Percentiles rank a stretch among this genome's conserved stretches.
Conservation (phyloP, 2,797 vertebrate genomes). For the Micropoecilia bifurca region DNA sequence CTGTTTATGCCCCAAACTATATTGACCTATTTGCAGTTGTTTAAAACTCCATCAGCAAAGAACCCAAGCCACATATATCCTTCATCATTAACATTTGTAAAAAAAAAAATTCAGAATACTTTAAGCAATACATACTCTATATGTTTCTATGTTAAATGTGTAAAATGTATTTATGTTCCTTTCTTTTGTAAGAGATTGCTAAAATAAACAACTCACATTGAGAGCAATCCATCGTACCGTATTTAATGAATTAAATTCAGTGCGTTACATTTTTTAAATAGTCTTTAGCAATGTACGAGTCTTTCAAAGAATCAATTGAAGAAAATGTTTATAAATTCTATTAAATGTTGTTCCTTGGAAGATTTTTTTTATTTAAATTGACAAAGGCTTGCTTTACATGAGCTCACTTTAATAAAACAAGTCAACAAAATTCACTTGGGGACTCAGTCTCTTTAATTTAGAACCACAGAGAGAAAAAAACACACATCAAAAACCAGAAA, state of each 20-base stretch:
- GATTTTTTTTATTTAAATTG: background rate
- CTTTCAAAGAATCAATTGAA: background rate
- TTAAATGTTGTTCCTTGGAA: background rate
- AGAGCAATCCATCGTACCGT: background rate
- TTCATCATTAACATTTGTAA: background rate
- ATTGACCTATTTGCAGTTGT: background rate
- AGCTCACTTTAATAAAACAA: conserved; percentile 24
- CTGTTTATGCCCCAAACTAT: background rate
- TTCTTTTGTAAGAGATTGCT: background rate
- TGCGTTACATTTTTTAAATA: background rate
- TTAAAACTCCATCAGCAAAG: background rate
- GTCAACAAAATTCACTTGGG: conserved; percentile 23
- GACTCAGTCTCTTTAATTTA: conserved; percentile 77
- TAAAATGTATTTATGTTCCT: background rate
- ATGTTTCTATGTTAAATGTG: background rate
- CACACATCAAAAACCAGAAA: conserved; percentile 51
- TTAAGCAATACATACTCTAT: background rate
- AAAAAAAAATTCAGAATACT: background rate
- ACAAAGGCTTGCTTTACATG: background rate
- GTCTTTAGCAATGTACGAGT: background rate
- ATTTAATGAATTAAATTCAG: background rate
- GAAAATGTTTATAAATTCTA: background rate
- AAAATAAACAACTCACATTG: background rate
- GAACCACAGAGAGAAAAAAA: conserved; percentile 58
- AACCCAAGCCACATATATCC: background rate